phyloP scores from a whole-genome alignment of 2,888 invertebrate species.

The Halictus quadricinctus region DNA sequence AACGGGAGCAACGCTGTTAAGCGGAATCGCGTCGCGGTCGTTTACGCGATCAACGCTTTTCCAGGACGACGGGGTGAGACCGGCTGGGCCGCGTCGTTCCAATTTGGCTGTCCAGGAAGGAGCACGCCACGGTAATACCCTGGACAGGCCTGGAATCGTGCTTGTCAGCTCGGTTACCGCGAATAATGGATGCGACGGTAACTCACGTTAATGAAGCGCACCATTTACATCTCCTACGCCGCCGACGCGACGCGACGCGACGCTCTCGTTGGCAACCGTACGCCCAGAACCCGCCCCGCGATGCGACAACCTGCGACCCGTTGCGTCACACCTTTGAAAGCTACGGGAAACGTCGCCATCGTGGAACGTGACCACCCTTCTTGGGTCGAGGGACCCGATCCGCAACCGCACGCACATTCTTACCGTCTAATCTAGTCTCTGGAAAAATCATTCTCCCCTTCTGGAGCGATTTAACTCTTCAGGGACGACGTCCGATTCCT shows the following conservation, averaged over 20 bases:
- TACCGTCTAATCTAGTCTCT: not conserved
- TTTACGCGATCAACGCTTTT: constrained; percentile 42
- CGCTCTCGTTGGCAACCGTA: constrained; percentile 10
- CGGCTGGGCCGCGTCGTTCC: constrained; percentile 39
- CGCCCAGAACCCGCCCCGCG: not conserved
- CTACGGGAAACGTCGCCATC: constrained; percentile 36
- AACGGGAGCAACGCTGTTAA: constrained; percentile 19
- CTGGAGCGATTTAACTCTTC: not conserved
- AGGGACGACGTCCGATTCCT: too few relatives aligned
- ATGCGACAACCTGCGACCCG: not conserved
- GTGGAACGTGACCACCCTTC: constrained; percentile 6
- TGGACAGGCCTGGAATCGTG: constrained; percentile 69
- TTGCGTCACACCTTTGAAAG: constrained; percentile 31
- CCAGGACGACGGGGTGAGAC: constrained; percentile 14
- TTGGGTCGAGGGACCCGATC: constrained; percentile 14
- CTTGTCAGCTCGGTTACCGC: constrained; percentile 73
- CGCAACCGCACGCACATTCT: not conserved
- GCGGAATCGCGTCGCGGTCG: constrained; percentile 22
- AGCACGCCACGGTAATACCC: constrained; percentile 59
- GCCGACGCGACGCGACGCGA: constrained; percentile 28
- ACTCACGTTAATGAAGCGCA: constrained; percentile 78
- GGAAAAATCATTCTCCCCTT: not conserved
- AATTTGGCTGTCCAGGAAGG: constrained; percentile 58
- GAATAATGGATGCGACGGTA: constrained; percentile 78
- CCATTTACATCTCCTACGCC: constrained; percentile 75